These are phyloP conservation scores for Neotoma lepida DNA, from an alignment of 2,113 vertebrate species.

Conservation along the genomic window DNA sequence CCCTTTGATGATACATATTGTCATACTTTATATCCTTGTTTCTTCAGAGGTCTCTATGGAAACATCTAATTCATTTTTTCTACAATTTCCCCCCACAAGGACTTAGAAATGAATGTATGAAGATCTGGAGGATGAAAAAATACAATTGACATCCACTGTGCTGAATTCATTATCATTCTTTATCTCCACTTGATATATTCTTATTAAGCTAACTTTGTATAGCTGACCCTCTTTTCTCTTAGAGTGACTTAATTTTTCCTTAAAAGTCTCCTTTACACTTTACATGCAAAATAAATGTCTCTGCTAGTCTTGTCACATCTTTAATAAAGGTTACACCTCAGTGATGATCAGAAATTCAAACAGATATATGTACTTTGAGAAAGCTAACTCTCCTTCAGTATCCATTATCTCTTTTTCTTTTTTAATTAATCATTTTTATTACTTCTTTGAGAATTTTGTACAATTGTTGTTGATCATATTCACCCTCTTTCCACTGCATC, in stretches of 20 bases:
- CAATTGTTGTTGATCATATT: neutral
- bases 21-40: neutral
- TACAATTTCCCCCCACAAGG: neutral
- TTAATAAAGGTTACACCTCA: neutral
- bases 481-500: neutral
- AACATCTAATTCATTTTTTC: neutral
- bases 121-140: neutral
- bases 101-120: neutral
- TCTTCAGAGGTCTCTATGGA: slow-evolving; percentile 1
- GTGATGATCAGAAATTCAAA: neutral
- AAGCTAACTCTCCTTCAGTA: neutral
- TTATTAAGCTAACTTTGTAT: neutral
- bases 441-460: neutral
- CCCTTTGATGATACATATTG: neutral
- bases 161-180: neutral
- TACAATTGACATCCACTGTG: neutral
- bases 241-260: neutral
- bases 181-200: neutral
- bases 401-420: neutral
- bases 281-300: neutral
- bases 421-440: neutral
- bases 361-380: neutral
- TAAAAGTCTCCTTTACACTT: neutral
- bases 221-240: neutral
- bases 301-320: neutral